These are phyloP conservation scores for Syndactyla subalaris DNA, from an alignment of 2,797 vertebrate genomes.

Conservation along the genomic window DNA sequence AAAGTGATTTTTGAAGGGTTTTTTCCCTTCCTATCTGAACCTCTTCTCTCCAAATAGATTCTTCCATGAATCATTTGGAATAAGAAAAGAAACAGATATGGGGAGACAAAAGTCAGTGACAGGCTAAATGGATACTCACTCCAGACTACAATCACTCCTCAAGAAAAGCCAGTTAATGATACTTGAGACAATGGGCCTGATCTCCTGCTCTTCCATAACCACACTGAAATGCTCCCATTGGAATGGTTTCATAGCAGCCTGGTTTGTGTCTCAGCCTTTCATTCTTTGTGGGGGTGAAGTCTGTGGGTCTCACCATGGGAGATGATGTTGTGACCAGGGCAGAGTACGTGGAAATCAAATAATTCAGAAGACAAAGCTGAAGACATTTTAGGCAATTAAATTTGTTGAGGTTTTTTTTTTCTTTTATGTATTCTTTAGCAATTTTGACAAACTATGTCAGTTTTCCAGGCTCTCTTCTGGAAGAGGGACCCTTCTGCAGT, in stretches of 20 bases:
- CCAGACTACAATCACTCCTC: conserved; percentile 25
- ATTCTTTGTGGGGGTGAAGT: background rate
- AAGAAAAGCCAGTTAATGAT: conserved; percentile 48
- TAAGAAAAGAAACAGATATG: conserved; percentile 32
- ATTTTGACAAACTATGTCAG: background rate
- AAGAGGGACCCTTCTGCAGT: background rate
- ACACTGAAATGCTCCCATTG: background rate
- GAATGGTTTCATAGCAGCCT: background rate
- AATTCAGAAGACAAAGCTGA: background rate
- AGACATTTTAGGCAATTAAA: background rate
- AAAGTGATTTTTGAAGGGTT: conserved; percentile 16
- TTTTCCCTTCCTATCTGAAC: conserved; percentile 1
- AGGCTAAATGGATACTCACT: conserved; percentile 50
- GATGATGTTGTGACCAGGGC: background rate
- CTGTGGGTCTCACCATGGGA: background rate
- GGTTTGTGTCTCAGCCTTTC: background rate
- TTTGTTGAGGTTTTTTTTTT: background rate
- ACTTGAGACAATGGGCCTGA: conserved; percentile 40
- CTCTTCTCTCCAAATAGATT: conserved; percentile 31
- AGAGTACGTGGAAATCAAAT: background rate
- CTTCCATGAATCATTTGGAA: conserved; percentile 22
- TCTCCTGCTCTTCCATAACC: conserved; percentile 9
- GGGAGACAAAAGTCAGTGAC: conserved; percentile 29
- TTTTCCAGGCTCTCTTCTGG: background rate
- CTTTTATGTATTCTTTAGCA: background rate